Evolutionary conservation across 1,140 invertebrate species (phyloP).

Genomic region (Lordiphosa clarofinis): DNA sequence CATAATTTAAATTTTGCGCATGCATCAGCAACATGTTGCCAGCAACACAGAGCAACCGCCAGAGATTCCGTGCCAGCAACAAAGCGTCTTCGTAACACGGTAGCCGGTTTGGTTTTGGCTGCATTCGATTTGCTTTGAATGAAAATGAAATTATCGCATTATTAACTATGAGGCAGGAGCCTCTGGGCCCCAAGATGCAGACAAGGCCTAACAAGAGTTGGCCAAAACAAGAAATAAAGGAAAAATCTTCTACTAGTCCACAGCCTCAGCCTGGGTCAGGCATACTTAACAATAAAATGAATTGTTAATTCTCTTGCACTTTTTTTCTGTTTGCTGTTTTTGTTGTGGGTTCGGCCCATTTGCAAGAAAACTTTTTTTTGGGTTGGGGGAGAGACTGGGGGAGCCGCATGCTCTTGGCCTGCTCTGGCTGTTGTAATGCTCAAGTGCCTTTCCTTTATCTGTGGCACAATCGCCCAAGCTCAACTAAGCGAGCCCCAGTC

Average conservation of each 20-base stretch:
- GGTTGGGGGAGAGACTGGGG: slow-evolving; percentile 4
- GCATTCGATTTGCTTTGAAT: slow-evolving; percentile 74
- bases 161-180: slow-evolving; percentile 58
- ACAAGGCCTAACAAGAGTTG: slow-evolving; percentile 58
- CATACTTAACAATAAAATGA: slow-evolving; percentile 77
- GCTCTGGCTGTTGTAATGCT: slow-evolving; percentile 58
- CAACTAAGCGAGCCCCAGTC: slow-evolving; percentile 13
- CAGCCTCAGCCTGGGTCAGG: slow-evolving; percentile 18
- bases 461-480: slow-evolving; percentile 59
- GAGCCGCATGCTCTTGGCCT: slow-evolving; percentile 25
- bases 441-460: slow-evolving; percentile 76
- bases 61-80: slow-evolving; percentile 16
- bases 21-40: slow-evolving; percentile 74
- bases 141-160: slow-evolving; percentile 77
- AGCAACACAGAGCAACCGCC: slow-evolving; percentile 51
- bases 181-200: slow-evolving; percentile 14
- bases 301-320: slow-evolving; percentile 75
- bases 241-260: slow-evolving; percentile 13
- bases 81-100: slow-evolving; percentile 49
- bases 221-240: slow-evolving; percentile 17
- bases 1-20: slow-evolving; percentile 78
- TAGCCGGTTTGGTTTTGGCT: slow-evolving; percentile 45
- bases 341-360: slow-evolving; percentile 18
- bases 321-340: slow-evolving; percentile 28
- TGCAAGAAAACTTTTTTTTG: slow-evolving; percentile 29